Percentiles rank a stretch among this genome's conserved stretches.
Evolutionary conservation across 1,140 invertebrate species (phyloP).

Genomic region (Mamestra configurata): DNA sequence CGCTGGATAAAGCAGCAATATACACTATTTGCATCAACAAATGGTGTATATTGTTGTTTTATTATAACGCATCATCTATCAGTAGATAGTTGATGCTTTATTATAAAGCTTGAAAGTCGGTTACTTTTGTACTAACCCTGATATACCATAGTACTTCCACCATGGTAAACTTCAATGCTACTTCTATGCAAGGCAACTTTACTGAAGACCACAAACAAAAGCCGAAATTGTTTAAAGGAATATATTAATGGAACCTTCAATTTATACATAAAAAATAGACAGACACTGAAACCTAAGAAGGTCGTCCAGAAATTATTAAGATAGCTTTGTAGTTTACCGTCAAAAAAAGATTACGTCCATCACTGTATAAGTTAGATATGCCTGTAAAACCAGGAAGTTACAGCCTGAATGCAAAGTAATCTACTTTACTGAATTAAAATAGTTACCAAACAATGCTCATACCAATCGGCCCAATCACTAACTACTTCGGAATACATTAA

Average conservation of each 20-base stretch:
- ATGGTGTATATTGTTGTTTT: too few relatives aligned
- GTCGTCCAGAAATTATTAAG: too few relatives aligned
- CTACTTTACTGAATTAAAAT: conserved; percentile 33
- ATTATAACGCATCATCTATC: too few relatives aligned
- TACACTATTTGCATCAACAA: too few relatives aligned
- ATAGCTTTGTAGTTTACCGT: not conserved
- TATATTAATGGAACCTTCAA: too few relatives aligned
- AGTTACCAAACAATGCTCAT: conserved; percentile 2
- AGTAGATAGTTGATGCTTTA: not conserved
- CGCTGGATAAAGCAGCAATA: not conserved
- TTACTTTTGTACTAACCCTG: not conserved
- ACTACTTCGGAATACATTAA: conserved; percentile 16
- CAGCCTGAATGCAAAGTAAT: conserved; percentile 7
- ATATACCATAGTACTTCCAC: too few relatives aligned
- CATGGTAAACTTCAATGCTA: too few relatives aligned
- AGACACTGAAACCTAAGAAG: too few relatives aligned
- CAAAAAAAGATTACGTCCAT: not conserved
- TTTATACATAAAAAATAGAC: too few relatives aligned
- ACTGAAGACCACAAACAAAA: too few relatives aligned
- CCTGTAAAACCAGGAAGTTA: conserved; percentile 12
- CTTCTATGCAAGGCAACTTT: too few relatives aligned
- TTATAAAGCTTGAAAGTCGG: not conserved
- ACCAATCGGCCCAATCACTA: conserved; percentile 20
- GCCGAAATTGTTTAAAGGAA: too few relatives aligned
- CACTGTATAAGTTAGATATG: not conserved